A percentile compares a stretch with the other conserved stretches of the same genome.
phyloP scores from a whole-genome alignment of 2,888 invertebrate species.

The Catocala fraxini region DNA sequence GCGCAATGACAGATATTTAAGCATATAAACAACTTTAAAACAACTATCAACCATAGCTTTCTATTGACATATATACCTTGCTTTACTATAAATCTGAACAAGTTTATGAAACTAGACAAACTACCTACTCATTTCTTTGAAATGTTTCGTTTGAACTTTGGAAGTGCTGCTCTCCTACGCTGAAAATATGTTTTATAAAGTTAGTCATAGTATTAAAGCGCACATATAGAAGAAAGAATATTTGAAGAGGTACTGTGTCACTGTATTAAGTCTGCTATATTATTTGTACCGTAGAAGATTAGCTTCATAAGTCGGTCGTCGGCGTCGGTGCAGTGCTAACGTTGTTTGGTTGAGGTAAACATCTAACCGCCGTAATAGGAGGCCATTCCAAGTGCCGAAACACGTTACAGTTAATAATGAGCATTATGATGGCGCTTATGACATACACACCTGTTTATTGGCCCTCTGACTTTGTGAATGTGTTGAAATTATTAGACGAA shows the following conservation, averaged over 20 bases:
- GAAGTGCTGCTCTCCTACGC: too few species aligned
- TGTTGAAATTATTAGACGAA: background rate
- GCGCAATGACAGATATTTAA: too few species aligned
- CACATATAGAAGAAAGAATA: too few species aligned
- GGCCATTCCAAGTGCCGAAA: slow-evolving; percentile 42
- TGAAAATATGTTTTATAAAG: too few species aligned
- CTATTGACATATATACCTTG: too few species aligned
- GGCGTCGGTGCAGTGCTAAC: slow-evolving; percentile 19
- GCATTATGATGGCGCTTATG: slow-evolving; percentile 33
- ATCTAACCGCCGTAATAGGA: slow-evolving; percentile 39
- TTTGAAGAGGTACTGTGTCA: background rate
- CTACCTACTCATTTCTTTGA: too few species aligned
- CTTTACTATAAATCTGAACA: too few species aligned
- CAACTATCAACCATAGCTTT: too few species aligned
- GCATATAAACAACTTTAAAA: too few species aligned
- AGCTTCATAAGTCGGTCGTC: background rate
- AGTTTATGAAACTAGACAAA: too few species aligned
- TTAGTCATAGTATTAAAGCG: too few species aligned
- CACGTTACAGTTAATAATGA: slow-evolving; percentile 46
- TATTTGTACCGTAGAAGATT: slow-evolving; percentile 19
- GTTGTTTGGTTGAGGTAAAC: slow-evolving; percentile 25
- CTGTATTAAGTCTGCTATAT: slow-evolving; percentile 23
- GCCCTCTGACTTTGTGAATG: background rate
- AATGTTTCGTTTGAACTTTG: too few species aligned
- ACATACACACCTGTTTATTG: slow-evolving; percentile 9